phyloP scores from a whole-genome alignment of 1,140 invertebrate genomes.

The Aphis gossypii region DNA sequence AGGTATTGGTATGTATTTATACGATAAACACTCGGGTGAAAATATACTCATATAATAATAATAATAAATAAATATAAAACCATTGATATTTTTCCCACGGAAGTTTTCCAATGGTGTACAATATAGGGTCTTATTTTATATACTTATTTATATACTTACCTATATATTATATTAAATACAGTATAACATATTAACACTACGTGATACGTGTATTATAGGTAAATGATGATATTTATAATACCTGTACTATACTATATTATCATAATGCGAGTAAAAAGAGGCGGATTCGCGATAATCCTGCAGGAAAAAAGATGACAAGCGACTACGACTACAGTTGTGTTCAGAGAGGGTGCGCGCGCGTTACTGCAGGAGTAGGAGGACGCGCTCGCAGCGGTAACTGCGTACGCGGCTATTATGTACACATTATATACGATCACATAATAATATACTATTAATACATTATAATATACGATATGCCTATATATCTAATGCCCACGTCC shows the following conservation, averaged over 20 bases:
- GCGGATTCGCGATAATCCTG: not conserved
- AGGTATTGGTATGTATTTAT: not conserved
- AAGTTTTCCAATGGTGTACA: not conserved
- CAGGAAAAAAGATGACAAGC: not conserved
- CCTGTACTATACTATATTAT: no score
- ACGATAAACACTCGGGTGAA: not conserved
- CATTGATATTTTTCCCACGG: not conserved
- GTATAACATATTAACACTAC: not conserved
- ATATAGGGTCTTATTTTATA: not conserved
- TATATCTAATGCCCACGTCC: not conserved
- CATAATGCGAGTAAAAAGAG: not conserved
- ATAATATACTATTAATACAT: no score
- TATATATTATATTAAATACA: not conserved
- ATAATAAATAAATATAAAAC: not conserved
- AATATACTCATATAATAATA: not conserved
- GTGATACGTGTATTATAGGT: not conserved
- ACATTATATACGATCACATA: not conserved
- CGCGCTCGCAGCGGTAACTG: not conserved
- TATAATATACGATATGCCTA: no score
- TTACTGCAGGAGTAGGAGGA: not conserved
- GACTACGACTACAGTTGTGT: not conserved
- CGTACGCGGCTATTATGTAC: not conserved
- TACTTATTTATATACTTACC: not conserved
- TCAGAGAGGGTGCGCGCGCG: not conserved
- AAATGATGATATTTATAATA: not conserved